Conservation (phyloP, 2,113 vertebrate species). For the Leptocoma aspasia region DNA sequence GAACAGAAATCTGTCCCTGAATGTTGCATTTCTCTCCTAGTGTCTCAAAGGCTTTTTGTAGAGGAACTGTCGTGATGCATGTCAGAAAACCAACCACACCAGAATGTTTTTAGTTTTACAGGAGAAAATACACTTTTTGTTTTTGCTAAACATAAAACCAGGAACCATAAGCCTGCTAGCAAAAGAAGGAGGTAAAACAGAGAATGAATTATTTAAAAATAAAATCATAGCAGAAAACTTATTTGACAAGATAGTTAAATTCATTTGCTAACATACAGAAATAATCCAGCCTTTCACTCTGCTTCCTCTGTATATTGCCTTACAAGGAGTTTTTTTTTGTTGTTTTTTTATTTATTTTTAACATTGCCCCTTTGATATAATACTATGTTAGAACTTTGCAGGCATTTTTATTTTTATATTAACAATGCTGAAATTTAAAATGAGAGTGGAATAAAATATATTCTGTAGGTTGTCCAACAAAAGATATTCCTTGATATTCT, state of each 20-base stretch:
- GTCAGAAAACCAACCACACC: slow-evolving; percentile 6
- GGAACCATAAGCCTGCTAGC: not conserved
- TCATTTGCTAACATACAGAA: not conserved
- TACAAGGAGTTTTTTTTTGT: not conserved
- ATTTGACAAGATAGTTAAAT: not conserved
- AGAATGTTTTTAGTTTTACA: not conserved
- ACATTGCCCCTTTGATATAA: not conserved
- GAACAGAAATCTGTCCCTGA: not conserved
- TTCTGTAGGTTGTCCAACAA: not conserved
- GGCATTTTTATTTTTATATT: not conserved
- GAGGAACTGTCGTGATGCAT: not conserved
- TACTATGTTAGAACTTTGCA: not conserved
- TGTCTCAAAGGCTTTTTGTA: slow-evolving; percentile 8
- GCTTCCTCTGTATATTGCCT: not conserved
- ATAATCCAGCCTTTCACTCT: not conserved
- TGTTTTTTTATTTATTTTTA: not conserved
- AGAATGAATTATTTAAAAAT: slow-evolving; percentile 2
- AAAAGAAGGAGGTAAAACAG: not conserved
- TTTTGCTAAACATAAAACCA: not conserved
- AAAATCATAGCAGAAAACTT: not conserved
- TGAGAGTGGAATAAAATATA: not conserved
- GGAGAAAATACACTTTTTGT: not conserved
- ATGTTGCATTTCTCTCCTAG: not conserved
- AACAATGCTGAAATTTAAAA: not conserved
- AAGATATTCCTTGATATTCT: not conserved